Evolutionary conservation across 2,888 invertebrate species (phyloP).

Genomic region (Ernsta delagoae): DNA sequence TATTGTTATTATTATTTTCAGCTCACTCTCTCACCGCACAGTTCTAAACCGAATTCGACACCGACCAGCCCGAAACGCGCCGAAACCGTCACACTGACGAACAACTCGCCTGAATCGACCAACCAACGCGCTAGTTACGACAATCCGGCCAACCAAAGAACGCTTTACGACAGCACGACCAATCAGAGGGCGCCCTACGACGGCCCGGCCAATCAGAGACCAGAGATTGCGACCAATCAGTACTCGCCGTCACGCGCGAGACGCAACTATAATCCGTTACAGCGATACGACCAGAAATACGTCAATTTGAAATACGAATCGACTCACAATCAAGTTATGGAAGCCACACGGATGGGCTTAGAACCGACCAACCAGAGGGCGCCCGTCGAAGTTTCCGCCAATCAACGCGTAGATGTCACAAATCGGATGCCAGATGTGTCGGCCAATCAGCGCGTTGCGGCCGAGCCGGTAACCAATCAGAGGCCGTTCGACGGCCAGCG

Average conservation of each 20-base stretch:
- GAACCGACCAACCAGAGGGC: not conserved
- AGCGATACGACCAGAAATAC: slow-evolving; percentile 7
- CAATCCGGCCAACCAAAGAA: slow-evolving; percentile 24
- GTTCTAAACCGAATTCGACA: slow-evolving; percentile 45
- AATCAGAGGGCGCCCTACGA: slow-evolving; percentile 35
- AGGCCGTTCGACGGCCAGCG: slow-evolving; percentile 54
- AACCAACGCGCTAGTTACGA: slow-evolving; percentile 12
- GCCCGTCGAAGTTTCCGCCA: slow-evolving; percentile 16
- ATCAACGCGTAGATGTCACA: slow-evolving; percentile 28
- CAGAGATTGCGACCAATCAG: slow-evolving; percentile 5
- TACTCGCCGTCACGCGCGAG: slow-evolving; percentile 13
- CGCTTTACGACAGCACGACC: slow-evolving; percentile 30
- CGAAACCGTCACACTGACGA: not conserved
- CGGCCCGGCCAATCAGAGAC: slow-evolving; percentile 15
- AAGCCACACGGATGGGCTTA: not conserved
- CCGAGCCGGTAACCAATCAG: slow-evolving; percentile 43
- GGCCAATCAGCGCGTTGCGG: slow-evolving; percentile 37
- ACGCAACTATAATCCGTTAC: not conserved
- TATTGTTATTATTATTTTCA: not conserved
- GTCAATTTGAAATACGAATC: slow-evolving; percentile 6
- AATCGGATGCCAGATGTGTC: slow-evolving; percentile 32
- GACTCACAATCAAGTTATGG: slow-evolving; percentile 2
- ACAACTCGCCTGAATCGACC: slow-evolving; percentile 4
- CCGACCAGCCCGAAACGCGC: slow-evolving; percentile 51
- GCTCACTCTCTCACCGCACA: slow-evolving; percentile 39